Conservation (phyloP, 2,888 invertebrate genomes). For the Pasiphila rectangulata region DNA sequence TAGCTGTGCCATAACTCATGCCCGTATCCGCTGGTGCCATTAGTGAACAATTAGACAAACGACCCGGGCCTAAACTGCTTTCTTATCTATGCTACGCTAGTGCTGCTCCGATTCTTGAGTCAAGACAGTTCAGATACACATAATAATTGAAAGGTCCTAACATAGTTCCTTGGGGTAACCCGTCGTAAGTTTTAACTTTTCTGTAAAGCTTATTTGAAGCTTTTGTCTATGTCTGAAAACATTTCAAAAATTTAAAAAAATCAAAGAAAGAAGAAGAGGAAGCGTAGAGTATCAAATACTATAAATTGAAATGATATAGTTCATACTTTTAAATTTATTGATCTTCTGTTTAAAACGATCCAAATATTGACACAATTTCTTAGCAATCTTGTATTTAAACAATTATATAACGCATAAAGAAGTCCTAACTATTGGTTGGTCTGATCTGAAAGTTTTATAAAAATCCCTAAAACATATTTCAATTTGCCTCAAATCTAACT, state of each 20-base stretch:
- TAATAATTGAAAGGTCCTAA: not conserved
- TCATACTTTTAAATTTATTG: too few species aligned
- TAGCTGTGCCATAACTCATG: slow-evolving; percentile 44
- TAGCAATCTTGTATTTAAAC: too few species aligned
- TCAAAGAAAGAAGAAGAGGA: too few species aligned
- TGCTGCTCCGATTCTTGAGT: slow-evolving; percentile 18
- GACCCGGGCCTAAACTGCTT: slow-evolving; percentile 44
- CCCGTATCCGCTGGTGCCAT: slow-evolving; percentile 53
- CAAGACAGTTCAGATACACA: not conserved
- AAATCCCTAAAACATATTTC: not conserved
- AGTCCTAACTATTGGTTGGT: too few species aligned
- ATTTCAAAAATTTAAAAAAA: too few species aligned
- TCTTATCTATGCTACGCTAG: slow-evolving; percentile 44
- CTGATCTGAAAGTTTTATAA: not conserved
- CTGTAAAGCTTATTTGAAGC: too few species aligned
- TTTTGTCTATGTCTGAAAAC: too few species aligned
- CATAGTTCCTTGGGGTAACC: slow-evolving; percentile 5
- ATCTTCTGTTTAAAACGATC: too few species aligned
- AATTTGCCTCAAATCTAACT: not conserved
- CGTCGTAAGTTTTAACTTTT: not conserved
- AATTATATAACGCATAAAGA: too few species aligned
- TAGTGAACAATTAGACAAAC: slow-evolving; percentile 68
- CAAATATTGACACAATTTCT: too few species aligned
- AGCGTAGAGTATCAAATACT: too few species aligned
- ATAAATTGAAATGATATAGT: too few species aligned